phyloP scores from a whole-genome alignment of 2,888 invertebrate species.

The Falcaria lacertinaria region DNA sequence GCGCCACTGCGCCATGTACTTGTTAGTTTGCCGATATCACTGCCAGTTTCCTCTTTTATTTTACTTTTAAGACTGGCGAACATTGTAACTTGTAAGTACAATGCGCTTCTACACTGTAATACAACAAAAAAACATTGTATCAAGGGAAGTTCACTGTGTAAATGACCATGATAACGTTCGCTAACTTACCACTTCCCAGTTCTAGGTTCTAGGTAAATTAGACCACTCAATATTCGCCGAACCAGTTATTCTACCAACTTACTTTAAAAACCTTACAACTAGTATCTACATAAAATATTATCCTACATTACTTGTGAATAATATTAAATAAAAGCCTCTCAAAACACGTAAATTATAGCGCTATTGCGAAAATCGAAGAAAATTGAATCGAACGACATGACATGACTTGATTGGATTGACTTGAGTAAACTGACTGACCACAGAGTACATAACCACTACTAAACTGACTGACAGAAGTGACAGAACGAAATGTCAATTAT shows the following conservation, averaged over 20 bases:
- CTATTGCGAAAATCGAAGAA: neutral
- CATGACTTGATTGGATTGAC: too few relatives aligned
- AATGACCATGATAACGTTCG: constrained; percentile 41
- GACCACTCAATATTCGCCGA: too few relatives aligned
- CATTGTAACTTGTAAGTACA: constrained; percentile 79
- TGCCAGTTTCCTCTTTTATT: constrained; percentile 93
- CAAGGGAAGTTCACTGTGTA: constrained; percentile 27
- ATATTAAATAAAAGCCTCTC: too few relatives aligned
- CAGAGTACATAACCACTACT: too few relatives aligned
- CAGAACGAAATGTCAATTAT: too few relatives aligned
- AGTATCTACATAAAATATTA: neutral
- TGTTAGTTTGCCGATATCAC: constrained; percentile 82
- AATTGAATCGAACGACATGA: neutral
- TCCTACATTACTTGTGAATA: neutral
- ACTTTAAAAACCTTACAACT: neutral
- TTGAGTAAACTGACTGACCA: too few relatives aligned
- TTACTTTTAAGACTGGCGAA: constrained; percentile 93
- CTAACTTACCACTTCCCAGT: constrained; percentile 31
- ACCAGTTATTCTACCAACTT: neutral
- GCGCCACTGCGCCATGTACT: constrained; percentile 73
- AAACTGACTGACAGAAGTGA: too few relatives aligned
- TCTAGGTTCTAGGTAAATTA: constrained; percentile 7
- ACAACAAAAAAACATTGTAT: constrained; percentile 17
- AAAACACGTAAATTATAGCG: neutral
- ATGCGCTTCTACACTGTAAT: constrained; percentile 21